Evolutionary conservation across 1,140 invertebrate species (phyloP), one percentile per base, ranked within the genome.

Genomic region (Zaprionus ghesquierei): DNA sequence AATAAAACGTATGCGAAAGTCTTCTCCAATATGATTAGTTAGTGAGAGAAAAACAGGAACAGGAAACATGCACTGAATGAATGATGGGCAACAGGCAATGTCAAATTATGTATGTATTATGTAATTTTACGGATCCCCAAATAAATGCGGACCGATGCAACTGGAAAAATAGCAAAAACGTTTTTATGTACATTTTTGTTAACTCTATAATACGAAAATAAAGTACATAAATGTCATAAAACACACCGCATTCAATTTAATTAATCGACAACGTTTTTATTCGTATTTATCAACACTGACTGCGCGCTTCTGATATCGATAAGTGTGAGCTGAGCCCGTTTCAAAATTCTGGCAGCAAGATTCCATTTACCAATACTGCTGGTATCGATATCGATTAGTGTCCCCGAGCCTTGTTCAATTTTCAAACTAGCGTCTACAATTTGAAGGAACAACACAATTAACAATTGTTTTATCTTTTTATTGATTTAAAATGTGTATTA

Each of bases 121-220:
- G 74, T 76, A 74, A 69, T 77, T 74, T 74, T 60, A 76, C 53
- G 74, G 51, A 63, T 74, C 59, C 51, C 53, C 51, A 60, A 58
- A 49, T 63, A 44, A 70, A 49, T 53, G 35, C 38, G 54, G 53
- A 56, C 65, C 59, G 41, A 74, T 38, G 35, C 58, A 55, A 31
- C 50, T 53, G 35, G 54, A 58, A 25, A 59, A 20, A 44, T 8
- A 29, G 44, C 18, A 46, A 63, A 62, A 80, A 80, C 59, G 60
- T 84, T 82, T 82, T 84, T 84, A 82, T 84, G 79, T 82, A 82
- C 71, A 84, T 79, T 79, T n/a, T 44, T 82, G 81, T 82, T 78
- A 78, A 75, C 63, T 61, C 61, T 70, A 82, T 68, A 23, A 51
- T 81, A 73, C 56, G 50, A 78, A 58, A 84, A 84, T 82, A 84